A percentile compares a stretch with the other conserved stretches of the same genome.
Conservation (phyloP, 2,797 vertebrate species). For the Salarias fasciatus region DNA sequence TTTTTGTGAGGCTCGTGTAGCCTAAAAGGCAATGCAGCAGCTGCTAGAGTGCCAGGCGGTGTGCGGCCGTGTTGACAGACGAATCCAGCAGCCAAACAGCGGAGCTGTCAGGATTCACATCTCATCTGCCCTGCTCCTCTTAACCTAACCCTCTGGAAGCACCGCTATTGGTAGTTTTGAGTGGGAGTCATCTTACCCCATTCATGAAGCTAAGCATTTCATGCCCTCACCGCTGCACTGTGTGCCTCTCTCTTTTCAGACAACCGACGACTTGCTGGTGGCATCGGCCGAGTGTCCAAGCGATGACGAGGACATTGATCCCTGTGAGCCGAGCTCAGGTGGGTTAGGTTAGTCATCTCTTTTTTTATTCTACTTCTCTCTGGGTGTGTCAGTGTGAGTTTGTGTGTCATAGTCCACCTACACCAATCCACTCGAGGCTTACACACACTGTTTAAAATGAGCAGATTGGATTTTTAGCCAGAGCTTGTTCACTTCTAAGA, state of each 20-base stretch:
- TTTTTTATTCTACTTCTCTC: slow-evolving; percentile 94
- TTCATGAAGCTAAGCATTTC: slow-evolving; percentile 39
- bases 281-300: slow-evolving; percentile 98
- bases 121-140: slow-evolving; percentile 48
- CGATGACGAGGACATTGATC: slow-evolving; percentile 98
- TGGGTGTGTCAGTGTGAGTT: slow-evolving; percentile 77
- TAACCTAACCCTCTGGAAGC: slow-evolving; percentile 55
- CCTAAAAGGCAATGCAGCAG: slow-evolving; percentile 59
- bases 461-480: slow-evolving; percentile 44
- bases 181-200: slow-evolving; percentile 32
- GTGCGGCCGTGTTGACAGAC: slow-evolving; percentile 61
- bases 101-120: slow-evolving; percentile 54
- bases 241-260: slow-evolving; percentile 82
- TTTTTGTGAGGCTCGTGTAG: slow-evolving; percentile 45
- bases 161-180: slow-evolving; percentile 31
- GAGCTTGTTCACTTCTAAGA: slow-evolving; percentile 29
- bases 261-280: slow-evolving; percentile 93
- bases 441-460: slow-evolving; percentile 32
- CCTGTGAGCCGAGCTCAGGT: slow-evolving; percentile 99
- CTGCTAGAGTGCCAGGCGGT: slow-evolving; percentile 45
- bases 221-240: slow-evolving; percentile 30
- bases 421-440: slow-evolving; percentile 32
- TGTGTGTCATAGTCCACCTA: slow-evolving; percentile 58
- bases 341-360: slow-evolving; percentile 99
- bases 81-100: slow-evolving; percentile 66